A percentile compares a stretch with the other conserved stretches of the same genome.
Conservation (phyloP, 2,888 invertebrate species). For the Onthophagus sagittarius region DNA sequence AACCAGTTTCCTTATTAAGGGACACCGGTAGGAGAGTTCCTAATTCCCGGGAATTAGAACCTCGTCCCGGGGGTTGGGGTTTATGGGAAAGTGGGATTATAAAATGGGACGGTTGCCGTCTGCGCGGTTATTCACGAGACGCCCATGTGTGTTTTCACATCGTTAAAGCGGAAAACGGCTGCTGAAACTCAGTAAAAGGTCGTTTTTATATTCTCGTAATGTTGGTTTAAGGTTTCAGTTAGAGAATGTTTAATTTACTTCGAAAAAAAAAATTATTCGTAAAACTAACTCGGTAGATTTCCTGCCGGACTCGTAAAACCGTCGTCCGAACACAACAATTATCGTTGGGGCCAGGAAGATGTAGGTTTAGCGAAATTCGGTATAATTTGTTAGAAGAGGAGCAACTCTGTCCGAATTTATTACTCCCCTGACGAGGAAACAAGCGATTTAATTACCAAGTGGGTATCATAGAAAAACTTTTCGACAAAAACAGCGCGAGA, state of each 20-base stretch:
- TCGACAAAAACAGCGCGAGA: background rate
- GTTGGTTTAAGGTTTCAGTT: background rate
- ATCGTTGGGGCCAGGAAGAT: background rate
- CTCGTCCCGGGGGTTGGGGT: slow-evolving; percentile 27
- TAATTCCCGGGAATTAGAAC: slow-evolving; percentile 24
- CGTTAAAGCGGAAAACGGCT: background rate
- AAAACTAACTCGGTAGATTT: background rate
- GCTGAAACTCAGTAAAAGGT: background rate
- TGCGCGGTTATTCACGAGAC: background rate
- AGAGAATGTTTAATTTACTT: background rate
- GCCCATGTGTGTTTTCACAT: background rate
- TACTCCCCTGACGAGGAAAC: background rate
- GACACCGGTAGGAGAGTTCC: slow-evolving; percentile 10
- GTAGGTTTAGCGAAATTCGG: background rate
- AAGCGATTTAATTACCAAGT: background rate
- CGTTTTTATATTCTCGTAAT: background rate
- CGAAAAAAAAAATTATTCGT: background rate
- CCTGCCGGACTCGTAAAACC: background rate
- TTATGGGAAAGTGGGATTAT: slow-evolving; percentile 34
- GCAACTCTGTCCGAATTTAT: background rate
- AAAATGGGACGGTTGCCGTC: slow-evolving; percentile 35
- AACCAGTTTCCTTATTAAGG: slow-evolving; percentile 31
- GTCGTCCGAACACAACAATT: background rate
- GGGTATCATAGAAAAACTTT: background rate
- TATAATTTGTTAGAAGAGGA: background rate